Base-by-base conservation (phyloP, 2,797 vertebrate species). In the Phyllotis vaccarum region DNA sequence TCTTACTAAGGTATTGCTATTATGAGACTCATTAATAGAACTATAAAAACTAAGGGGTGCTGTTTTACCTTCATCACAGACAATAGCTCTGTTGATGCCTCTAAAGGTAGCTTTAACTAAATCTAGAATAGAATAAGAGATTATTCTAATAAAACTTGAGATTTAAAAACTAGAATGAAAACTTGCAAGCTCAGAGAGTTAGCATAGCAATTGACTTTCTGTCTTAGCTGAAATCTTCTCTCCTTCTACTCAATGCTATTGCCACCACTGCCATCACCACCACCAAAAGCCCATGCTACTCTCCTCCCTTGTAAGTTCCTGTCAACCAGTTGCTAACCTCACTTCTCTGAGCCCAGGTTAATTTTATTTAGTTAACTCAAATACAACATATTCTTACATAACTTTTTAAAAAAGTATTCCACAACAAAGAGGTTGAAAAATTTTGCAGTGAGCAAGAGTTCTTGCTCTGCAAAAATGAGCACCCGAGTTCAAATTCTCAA, bases 21-120 rank as follows among this genome's bases (percentile, higher is more conserved):
- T 92, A 70, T 94, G 24, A 91, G 60, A 89, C 58, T 95, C 1
- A 91, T 24, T 72, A 11, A 79, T 90, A 40, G 66, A 87, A 40
- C 29, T 40, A 40, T 58, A 66, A 66, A n/a, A 49, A 62, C 31
- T 21, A 66, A 85, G 3, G 70, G 37, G 21, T 72, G 0, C 21
- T 72, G 70, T 43, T 72, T 24, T 40, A 24, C 70, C 21, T 72
- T 40, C 4, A 2, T 19, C 37, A 43, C 5, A 24, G 70, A 72
- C 37, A 43, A 43, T 24, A 21, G 40, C 37, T 72, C 70, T 72
- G 21, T 40, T 72, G 37, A 10, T 72, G 62, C 29, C 29, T 10
- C 21, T 43, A 1, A 2, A 43, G 21, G 70, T 72, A 72, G 21
- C 70, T 72, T 72, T 72, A 72, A 72, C 70, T 43, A 72, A 24